Evolutionary conservation across 2,797 vertebrate species (phyloP).

Genomic region (Babyrousa celebensis): DNA sequence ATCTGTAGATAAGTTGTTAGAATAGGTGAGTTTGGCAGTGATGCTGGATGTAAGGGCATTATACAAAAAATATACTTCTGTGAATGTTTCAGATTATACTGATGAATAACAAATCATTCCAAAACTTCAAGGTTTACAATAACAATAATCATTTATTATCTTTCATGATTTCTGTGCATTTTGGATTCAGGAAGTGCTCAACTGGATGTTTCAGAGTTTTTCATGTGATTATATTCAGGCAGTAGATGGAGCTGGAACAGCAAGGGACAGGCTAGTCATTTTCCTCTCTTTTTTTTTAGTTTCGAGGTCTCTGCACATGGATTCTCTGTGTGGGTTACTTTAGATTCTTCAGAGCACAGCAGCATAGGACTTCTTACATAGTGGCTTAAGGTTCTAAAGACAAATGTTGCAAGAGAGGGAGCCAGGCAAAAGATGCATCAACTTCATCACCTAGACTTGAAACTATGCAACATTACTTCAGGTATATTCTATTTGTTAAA

Average conservation of each 20-base stretch:
- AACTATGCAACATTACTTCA: neutral
- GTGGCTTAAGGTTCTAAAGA: conserved; percentile 14
- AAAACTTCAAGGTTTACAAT: conserved; percentile 49
- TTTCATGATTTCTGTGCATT: conserved; percentile 19
- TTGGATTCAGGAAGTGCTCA: conserved; percentile 45
- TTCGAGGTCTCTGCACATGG: neutral
- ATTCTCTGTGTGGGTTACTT: neutral
- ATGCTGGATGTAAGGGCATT: neutral
- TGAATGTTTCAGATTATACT: conserved; percentile 32
- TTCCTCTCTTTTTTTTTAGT: neutral
- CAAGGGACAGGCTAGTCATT: neutral
- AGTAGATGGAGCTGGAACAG: neutral
- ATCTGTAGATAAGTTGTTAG: conserved; percentile 31
- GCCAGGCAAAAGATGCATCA: neutral
- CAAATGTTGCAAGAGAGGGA: neutral
- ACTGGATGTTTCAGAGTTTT: neutral
- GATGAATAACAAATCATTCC: conserved; percentile 49
- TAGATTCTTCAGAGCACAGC: neutral
- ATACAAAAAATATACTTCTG: conserved; percentile 58
- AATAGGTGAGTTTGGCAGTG: conserved; percentile 45
- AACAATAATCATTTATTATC: conserved; percentile 45
- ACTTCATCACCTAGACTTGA: neutral
- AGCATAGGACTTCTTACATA: neutral
- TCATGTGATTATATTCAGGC: neutral
- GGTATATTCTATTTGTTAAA: conserved; percentile 47